phyloP scores from a whole-genome alignment of 1,140 invertebrate species.

The Drosophila lacertosa region DNA sequence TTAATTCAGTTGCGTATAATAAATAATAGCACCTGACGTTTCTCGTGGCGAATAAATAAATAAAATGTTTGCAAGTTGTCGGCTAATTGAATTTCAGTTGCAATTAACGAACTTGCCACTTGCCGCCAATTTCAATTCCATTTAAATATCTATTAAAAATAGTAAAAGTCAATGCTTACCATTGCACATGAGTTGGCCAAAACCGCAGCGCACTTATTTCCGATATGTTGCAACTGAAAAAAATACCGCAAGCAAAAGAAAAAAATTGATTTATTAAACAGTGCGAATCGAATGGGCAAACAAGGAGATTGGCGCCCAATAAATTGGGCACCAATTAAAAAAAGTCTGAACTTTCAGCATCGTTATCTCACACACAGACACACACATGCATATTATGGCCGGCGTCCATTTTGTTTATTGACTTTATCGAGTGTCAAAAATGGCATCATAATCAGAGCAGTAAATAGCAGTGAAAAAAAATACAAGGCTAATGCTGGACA shows the following conservation, averaged over 20 bases:
- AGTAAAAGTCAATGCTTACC: constrained; percentile 55
- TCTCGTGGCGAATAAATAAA: constrained; percentile 24
- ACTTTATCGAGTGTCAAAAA: constrained; percentile 72
- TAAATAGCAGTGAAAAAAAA: constrained; percentile 34
- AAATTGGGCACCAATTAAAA: constrained; percentile 37
- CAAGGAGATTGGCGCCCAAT: neutral
- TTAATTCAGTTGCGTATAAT: constrained; percentile 5
- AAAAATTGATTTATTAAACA: constrained; percentile 45
- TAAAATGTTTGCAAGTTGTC: constrained; percentile 1
- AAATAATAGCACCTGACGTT: constrained; percentile 1
- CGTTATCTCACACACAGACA: neutral
- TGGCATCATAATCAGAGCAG: constrained; percentile 60
- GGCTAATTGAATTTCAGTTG: constrained; percentile 43
- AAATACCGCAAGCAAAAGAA: neutral
- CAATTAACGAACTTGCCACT: constrained; percentile 20
- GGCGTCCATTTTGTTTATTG: constrained; percentile 54
- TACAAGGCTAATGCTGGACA: constrained; percentile 10
- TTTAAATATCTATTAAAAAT: constrained; percentile 32
- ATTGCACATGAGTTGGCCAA: constrained; percentile 33
- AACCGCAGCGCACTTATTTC: constrained; percentile 26
- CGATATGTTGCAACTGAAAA: constrained; percentile 45
- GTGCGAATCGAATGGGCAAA: constrained; percentile 44
- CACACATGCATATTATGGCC: constrained; percentile 14
- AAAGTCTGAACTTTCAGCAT: constrained; percentile 8
- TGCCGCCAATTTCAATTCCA: constrained; percentile 13